Evolutionary conservation across 2,888 invertebrate species (phyloP).

Genomic region (Orthosia cruda): DNA sequence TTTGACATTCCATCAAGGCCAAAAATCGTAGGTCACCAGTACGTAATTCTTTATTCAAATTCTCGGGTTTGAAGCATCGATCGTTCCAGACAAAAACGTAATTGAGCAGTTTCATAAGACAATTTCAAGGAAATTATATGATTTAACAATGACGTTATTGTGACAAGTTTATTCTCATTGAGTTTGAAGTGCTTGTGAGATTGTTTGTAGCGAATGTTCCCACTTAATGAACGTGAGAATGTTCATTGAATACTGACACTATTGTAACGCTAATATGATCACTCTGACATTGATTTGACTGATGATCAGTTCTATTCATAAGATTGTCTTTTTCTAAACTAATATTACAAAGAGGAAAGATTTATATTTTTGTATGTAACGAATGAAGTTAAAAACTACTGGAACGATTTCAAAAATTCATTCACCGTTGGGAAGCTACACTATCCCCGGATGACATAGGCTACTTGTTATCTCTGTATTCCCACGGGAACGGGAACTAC

Average conservation of each 20-base stretch:
- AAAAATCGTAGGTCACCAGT: conserved; percentile 37
- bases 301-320: background rate
- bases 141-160: conserved; percentile 35
- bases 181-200: conserved; percentile 31
- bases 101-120: conserved; percentile 13
- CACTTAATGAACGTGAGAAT: conserved; percentile 31
- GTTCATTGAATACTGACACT: conserved; percentile 1
- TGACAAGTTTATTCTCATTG: conserved; percentile 40
- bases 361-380: too few relatives aligned
- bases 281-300: background rate
- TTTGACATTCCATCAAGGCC: conserved; percentile 58
- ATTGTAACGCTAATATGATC: background rate
- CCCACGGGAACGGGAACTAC: too few relatives aligned
- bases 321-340: background rate
- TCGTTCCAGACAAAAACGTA: conserved; percentile 15
- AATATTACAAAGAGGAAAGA: too few relatives aligned
- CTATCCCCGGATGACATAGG: too few relatives aligned
- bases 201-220: conserved; percentile 19
- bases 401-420: too few relatives aligned
- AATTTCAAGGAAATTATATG: conserved; percentile 33
- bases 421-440: too few relatives aligned
- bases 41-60: conserved; percentile 44
- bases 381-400: too few relatives aligned
- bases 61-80: conserved; percentile 29
- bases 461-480: too few relatives aligned